phyloP scores from a whole-genome alignment of 1,140 invertebrate genomes.

The Heliconius eleuchia region DNA sequence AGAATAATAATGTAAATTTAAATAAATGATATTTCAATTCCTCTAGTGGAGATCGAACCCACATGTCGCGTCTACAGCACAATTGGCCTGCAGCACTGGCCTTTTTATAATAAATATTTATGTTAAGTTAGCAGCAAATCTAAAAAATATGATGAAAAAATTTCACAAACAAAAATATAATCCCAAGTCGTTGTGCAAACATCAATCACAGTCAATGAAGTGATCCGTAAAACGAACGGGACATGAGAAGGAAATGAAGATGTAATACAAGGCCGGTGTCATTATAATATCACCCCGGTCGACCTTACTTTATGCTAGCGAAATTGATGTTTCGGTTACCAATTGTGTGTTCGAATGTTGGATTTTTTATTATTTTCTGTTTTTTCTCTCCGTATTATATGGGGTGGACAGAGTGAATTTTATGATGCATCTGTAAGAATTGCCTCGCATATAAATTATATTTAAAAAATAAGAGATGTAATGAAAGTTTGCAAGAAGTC shows the following conservation, averaged over 20 bases:
- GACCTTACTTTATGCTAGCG: slow-evolving; percentile 48
- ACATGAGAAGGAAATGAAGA: slow-evolving; percentile 54
- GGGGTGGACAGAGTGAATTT: too few species aligned
- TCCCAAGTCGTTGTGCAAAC: slow-evolving; percentile 12
- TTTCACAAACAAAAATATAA: neutral
- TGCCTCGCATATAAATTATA: too few species aligned
- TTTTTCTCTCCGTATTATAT: too few species aligned
- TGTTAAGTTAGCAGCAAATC: neutral
- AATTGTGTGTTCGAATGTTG: neutral
- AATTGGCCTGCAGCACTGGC: too few species aligned
- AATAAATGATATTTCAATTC: too few species aligned
- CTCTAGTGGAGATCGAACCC: too few species aligned
- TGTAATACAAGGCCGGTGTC: slow-evolving; percentile 55
- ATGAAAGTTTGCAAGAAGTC: too few species aligned
- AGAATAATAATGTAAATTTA: too few species aligned
- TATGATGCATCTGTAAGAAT: too few species aligned
- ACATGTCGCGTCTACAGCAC: too few species aligned
- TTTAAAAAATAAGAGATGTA: too few species aligned
- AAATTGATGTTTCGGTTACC: slow-evolving; percentile 44
- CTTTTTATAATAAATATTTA: too few species aligned
- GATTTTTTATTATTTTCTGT: neutral
- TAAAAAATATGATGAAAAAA: neutral
- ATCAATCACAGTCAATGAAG: slow-evolving; percentile 49
- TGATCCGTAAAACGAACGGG: slow-evolving; percentile 38
- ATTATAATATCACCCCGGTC: slow-evolving; percentile 57